Percentiles rank a stretch among this genome's conserved stretches.
Conservation (phyloP, 1,140 invertebrate genomes). For the Drosophila asahinai region DNA sequence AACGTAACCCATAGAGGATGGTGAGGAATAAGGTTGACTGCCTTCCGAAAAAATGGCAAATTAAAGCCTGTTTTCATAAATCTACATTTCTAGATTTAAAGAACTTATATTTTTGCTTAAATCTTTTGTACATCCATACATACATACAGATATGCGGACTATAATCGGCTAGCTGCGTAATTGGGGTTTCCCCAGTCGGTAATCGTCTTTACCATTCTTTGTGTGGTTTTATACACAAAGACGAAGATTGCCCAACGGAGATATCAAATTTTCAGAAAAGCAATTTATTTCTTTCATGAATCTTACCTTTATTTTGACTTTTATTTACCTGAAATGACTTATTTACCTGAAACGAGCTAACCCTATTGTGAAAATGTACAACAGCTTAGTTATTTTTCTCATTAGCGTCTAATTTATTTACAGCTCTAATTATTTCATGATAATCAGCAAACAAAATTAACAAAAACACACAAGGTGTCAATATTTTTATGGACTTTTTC, state of each 20-base stretch:
- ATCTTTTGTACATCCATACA: too few species aligned
- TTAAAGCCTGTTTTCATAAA: too few species aligned
- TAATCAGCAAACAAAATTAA: background rate
- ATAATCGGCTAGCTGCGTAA: background rate
- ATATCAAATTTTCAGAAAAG: background rate
- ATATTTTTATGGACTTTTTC: conserved; percentile 6
- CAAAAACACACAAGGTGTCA: conserved; percentile 2
- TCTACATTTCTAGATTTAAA: background rate
- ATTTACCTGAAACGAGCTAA: background rate
- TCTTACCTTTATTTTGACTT: background rate
- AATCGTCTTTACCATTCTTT: background rate
- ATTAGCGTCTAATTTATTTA: background rate
- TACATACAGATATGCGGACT: background rate
- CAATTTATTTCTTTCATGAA: background rate
- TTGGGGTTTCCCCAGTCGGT: background rate
- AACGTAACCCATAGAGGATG: too few species aligned
- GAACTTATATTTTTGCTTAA: too few species aligned
- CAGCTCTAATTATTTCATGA: conserved; percentile 1
- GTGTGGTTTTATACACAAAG: background rate
- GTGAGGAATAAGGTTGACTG: background rate
- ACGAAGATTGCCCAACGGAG: background rate
- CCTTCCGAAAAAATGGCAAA: background rate
- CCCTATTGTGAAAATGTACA: background rate
- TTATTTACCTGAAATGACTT: too few species aligned
- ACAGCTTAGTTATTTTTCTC: background rate